phyloP scores from a whole-genome alignment of 1,140 invertebrate genomes.

The Lordiphosa clarofinis region DNA sequence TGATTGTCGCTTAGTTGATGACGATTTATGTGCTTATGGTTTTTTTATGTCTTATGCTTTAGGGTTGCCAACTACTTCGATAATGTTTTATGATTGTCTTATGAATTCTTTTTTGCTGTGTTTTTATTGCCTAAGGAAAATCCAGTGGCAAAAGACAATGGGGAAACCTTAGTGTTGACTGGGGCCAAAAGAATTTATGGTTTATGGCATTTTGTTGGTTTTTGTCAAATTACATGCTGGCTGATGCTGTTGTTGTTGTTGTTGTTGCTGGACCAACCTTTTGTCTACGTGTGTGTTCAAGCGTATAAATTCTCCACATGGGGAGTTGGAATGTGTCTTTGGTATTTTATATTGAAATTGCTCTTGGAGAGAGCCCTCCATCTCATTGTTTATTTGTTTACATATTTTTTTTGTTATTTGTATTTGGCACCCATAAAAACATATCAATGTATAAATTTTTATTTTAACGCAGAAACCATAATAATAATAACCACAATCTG shows the following conservation, averaged over 20 bases:
- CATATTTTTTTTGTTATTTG: constrained; percentile 2
- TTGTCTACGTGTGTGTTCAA: constrained; percentile 47
- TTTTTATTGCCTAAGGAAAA: constrained; percentile 37
- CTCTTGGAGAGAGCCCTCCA: constrained; percentile 57
- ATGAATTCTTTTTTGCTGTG: constrained; percentile 17
- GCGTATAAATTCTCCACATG: constrained; percentile 68
- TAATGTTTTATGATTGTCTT: constrained; percentile 63
- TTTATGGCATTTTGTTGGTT: constrained; percentile 65
- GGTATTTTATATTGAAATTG: constrained; percentile 66
- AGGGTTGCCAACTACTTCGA: constrained; percentile 52
- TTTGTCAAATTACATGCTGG: constrained; percentile 65
- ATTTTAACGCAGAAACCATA: constrained; percentile 28
- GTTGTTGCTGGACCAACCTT: constrained; percentile 40
- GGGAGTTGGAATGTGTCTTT: constrained; percentile 28
- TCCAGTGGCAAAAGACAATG: constrained; percentile 51
- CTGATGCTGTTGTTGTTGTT: constrained; percentile 12
- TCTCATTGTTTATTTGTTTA: constrained; percentile 7
- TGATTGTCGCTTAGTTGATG: constrained; percentile 45
- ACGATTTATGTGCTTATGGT: constrained; percentile 61
- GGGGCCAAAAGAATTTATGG: constrained; percentile 60
- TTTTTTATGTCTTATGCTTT: constrained; percentile 41
- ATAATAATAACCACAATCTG: constrained; percentile 25
- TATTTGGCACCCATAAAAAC: constrained; percentile 49
- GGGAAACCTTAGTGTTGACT: constrained; percentile 37
- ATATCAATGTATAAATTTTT: constrained; percentile 67